Conservation (phyloP, 2,888 invertebrate species). For the Sisyra nigra region DNA sequence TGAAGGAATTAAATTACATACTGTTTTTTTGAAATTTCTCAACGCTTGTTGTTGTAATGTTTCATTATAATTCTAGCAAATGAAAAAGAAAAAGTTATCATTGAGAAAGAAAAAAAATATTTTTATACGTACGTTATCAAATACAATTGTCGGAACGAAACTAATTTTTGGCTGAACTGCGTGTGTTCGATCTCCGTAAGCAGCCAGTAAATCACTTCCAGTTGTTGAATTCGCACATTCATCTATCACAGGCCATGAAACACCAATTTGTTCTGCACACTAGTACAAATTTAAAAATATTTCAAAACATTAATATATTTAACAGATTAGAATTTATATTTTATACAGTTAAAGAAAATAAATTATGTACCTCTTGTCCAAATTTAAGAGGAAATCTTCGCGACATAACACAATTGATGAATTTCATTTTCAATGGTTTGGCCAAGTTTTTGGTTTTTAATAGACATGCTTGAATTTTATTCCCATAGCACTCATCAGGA, state of each 20-base stretch:
- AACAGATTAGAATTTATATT: slow-evolving; percentile 6
- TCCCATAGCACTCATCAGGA: slow-evolving; percentile 30
- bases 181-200: slow-evolving; percentile 23
- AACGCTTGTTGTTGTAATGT: too few relatives aligned
- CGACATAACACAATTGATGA: slow-evolving; percentile 28
- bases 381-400: slow-evolving; percentile 15
- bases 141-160: slow-evolving; percentile 28
- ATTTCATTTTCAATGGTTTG: slow-evolving; percentile 15
- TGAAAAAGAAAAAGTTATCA: too few relatives aligned
- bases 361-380: slow-evolving; percentile 20
- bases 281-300: too few relatives aligned
- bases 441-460: slow-evolving; percentile 21
- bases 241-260: slow-evolving; percentile 17
- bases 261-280: slow-evolving; percentile 22
- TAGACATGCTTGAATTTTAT: slow-evolving; percentile 33
- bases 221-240: slow-evolving; percentile 18
- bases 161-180: slow-evolving; percentile 19
- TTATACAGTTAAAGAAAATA: background rate
- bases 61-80: too few relatives aligned
- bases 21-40: too few relatives aligned
- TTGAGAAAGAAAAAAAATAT: too few relatives aligned
- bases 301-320: slow-evolving; percentile 1
- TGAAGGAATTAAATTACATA: too few relatives aligned
- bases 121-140: slow-evolving; percentile 22
- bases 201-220: slow-evolving; percentile 23